Evolutionary conservation across 1,140 invertebrate genomes (phyloP).

Genomic region (Drosophila rhopaloa): DNA sequence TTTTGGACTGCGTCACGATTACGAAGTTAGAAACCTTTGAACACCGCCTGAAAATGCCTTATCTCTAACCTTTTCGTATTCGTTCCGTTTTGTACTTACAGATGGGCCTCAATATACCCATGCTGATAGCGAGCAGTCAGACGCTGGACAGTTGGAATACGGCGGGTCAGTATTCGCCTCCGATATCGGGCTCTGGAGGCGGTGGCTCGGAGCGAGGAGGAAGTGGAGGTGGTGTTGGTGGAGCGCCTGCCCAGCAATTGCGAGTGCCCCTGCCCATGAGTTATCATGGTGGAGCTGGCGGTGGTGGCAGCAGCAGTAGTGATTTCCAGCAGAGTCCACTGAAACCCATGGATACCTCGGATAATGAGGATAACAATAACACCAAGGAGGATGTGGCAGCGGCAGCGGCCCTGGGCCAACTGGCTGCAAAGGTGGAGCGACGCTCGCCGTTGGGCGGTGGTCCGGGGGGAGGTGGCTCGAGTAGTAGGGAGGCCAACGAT

Average conservation of each 20-base stretch:
- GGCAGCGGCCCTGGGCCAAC: constrained; percentile 54
- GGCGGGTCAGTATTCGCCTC: constrained; percentile 76
- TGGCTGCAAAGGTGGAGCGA: constrained; percentile 68
- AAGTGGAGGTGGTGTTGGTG: constrained; percentile 14
- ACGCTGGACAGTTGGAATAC: constrained; percentile 77
- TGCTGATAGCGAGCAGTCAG: constrained; percentile 77
- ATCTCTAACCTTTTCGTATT: constrained; percentile 17
- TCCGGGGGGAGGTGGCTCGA: constrained; percentile 26
- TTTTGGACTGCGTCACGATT: constrained; percentile 48
- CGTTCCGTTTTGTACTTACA: constrained; percentile 38
- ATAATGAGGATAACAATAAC: constrained; percentile 75
- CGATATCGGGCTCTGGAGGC: constrained; percentile 57
- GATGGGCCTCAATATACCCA: constrained; percentile 81
- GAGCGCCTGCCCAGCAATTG: constrained; percentile 57
- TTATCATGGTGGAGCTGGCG: constrained; percentile 30
- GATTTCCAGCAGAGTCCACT: constrained; percentile 75
- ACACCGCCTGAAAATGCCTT: constrained; percentile 1
- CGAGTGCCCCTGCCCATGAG: constrained; percentile 66
- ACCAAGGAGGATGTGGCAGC: constrained; percentile 66
- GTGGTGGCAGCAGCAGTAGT: constrained; percentile 75
- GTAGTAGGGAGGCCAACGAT: constrained; percentile 36
- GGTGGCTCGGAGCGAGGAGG: constrained; percentile 48
- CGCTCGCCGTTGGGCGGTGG: constrained; percentile 53
- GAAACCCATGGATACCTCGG: constrained; percentile 79
- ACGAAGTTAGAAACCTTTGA: constrained; percentile 40